phyloP scores from a whole-genome alignment of 1,140 invertebrate genomes.

The Lysiphlebus fabarum region DNA sequence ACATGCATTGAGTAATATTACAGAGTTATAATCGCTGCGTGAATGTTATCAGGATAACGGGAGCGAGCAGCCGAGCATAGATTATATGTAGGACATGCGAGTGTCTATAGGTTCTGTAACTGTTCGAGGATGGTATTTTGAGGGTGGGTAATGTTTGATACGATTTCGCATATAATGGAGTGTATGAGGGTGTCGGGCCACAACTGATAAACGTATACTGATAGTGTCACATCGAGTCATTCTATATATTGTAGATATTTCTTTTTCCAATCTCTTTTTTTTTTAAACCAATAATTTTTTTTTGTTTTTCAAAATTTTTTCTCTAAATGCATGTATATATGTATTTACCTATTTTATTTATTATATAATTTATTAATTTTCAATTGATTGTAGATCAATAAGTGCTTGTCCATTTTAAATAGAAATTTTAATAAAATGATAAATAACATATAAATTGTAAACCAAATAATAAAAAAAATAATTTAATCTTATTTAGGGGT shows the following conservation, averaged over 20 bases:
- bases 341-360: too few species aligned
- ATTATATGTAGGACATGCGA: conserved; percentile 26
- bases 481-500: too few species aligned
- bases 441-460: too few species aligned
- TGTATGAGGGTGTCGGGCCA: conserved; percentile 17
- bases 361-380: too few species aligned
- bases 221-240: neutral
- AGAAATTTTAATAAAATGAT: too few species aligned
- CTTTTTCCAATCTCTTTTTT: neutral
- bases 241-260: neutral
- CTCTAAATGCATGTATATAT: too few species aligned
- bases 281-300: neutral
- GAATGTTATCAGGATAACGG: conserved; percentile 44
- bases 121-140: neutral
- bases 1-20: conserved; percentile 41
- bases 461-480: too few species aligned
- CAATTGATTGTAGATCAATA: too few species aligned
- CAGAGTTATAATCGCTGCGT: conserved; percentile 43
- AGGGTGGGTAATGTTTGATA: conserved; percentile 13
- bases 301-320: neutral
- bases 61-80: conserved; percentile 40
- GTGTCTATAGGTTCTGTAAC: neutral
- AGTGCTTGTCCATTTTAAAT: too few species aligned
- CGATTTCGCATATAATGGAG: conserved; percentile 22
- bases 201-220: conserved; percentile 12